Percentiles rank a stretch among this genome's conserved stretches.
phyloP scores from a whole-genome alignment of 2,797 vertebrate genomes.

The Pteronotus mesoamericanus region DNA sequence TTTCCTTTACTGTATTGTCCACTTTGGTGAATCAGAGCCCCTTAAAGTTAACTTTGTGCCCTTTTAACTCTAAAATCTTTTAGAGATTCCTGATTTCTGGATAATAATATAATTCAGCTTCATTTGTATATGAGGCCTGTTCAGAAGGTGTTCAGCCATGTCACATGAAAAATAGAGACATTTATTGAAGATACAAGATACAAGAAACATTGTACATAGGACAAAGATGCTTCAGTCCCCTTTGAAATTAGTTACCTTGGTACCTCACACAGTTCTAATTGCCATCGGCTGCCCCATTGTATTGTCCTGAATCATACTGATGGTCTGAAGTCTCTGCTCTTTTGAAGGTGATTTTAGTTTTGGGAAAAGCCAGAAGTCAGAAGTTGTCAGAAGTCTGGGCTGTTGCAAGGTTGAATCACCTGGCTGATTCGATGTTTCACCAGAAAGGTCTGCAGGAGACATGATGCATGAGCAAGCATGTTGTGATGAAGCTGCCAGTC shows the following conservation, averaged over 20 bases:
- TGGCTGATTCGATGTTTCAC: not conserved
- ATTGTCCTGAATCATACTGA: not conserved
- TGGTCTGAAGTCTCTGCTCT: not conserved
- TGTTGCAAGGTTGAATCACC: not conserved
- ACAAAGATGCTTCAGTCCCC: not conserved
- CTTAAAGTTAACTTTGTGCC: not conserved
- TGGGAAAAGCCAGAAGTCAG: not conserved
- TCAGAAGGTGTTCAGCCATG: not conserved
- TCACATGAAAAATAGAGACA: not conserved
- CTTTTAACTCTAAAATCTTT: not conserved
- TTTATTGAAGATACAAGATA: not conserved
- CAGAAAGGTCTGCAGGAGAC: not conserved
- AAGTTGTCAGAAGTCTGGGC: not conserved
- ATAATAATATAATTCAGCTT: not conserved
- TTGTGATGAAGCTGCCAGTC: not conserved
- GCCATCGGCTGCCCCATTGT: not conserved
- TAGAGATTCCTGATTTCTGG: not conserved
- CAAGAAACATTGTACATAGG: not conserved
- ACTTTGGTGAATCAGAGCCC: not conserved
- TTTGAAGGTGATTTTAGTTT: not conserved
- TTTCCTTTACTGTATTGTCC: not conserved
- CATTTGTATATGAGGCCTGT: not conserved
- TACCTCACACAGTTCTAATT: not conserved
- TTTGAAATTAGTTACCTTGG: not conserved
- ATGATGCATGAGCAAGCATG: not conserved